Conservation (phyloP, 2,113 vertebrate genomes). For the Mustela lutreola region DNA sequence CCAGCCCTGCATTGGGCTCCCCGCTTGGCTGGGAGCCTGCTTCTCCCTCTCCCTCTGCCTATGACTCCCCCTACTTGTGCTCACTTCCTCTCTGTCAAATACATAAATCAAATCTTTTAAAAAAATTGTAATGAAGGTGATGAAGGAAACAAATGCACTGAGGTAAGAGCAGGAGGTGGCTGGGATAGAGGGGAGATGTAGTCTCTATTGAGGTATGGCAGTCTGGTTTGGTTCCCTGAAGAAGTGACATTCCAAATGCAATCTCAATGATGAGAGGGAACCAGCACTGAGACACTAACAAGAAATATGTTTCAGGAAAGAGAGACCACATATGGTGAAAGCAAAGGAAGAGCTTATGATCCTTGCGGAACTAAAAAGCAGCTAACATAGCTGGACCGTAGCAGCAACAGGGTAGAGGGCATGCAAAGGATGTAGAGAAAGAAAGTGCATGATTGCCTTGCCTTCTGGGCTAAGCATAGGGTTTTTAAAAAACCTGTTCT, state of each 20-base stretch:
- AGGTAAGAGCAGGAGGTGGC: not conserved
- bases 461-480: not conserved
- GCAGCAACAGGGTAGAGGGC: not conserved
- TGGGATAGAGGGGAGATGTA: accelerated
- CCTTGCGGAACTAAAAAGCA: not conserved
- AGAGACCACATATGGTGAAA: not conserved
- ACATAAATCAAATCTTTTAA: too few relatives aligned
- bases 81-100: too few relatives aligned
- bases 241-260: not conserved
- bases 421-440: not conserved
- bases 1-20: too few relatives aligned
- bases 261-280: not conserved
- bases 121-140: not conserved
- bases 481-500: not conserved
- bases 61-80: too few relatives aligned
- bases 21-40: too few relatives aligned
- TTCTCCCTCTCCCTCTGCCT: too few relatives aligned
- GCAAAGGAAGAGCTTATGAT: not conserved
- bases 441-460: not conserved
- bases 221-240: not conserved
- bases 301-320: not conserved
- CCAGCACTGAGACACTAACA: not conserved
- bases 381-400: accelerated
- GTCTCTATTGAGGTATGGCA: not conserved
- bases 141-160: not conserved